Evolutionary conservation across 2,797 vertebrate genomes (phyloP), one percentile per base, ranked within the genome.

Genomic region (Karalla daura): DNA sequence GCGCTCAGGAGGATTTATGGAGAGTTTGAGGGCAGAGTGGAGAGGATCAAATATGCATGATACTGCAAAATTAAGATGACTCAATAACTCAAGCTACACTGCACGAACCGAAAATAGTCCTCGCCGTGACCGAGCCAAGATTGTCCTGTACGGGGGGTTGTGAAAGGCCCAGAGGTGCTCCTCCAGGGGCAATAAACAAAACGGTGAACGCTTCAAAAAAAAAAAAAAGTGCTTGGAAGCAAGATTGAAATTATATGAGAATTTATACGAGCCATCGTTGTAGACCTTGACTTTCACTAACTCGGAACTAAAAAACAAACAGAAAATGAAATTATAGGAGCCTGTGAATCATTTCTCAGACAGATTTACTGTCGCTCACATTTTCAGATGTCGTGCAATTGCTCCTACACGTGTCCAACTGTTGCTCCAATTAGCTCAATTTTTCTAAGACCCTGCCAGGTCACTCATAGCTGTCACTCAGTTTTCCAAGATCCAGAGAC

Each of bases 1-100:
- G 82, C 52, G 66, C 73, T 83, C 73, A 39, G 63, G 72, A 71
- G 67, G 74, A 71, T 82, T 84, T 74, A 58, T 41, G 32, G 49
- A 17, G 67, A 24, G 41, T 60, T 40, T 9, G 49, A 81, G 71
- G 83, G 71, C 65, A 71, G 59, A 83, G 75, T 37, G 58, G 60
- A 75, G 24, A 58, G 75, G 71, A 87, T 87, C 75, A 88, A 76
- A 87, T 85, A 75, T 76, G 77, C 75, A 78, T 71, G 78, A 88
- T 80, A 74, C 28, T n/a, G 64, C 40, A 84, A 71, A 83, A 70
- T 85, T 76, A 87, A 79, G 72, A 83, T 50, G 63, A 76, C 35
- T 81, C 50, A 27, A 58, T 73, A 78, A 65, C 50, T 65, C 45
- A 32, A 51, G 41, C 54, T 33, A 21, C 51, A 40, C 45, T 46